Percentiles rank a stretch among this genome's conserved stretches.
Evolutionary conservation across 2,113 vertebrate genomes (phyloP).

Genomic region (Aspiorhynchus laticeps): DNA sequence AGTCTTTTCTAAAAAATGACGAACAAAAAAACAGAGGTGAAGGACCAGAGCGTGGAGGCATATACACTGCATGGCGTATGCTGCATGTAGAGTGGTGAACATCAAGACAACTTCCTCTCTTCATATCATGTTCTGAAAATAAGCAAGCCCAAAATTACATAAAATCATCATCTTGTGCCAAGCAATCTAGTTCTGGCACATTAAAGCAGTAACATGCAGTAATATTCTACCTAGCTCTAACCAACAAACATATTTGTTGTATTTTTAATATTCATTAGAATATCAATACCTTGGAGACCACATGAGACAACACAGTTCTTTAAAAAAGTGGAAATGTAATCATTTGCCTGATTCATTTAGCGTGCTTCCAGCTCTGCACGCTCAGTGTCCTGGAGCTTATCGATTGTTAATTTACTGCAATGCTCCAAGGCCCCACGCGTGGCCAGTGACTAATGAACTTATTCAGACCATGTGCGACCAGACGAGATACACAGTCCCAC

Average conservation of each 20-base stretch:
- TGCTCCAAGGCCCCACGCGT: background rate
- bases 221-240: background rate
- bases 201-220: background rate
- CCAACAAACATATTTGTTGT: background rate
- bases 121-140: slow-evolving; percentile 65
- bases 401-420: slow-evolving; percentile 31
- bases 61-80: slow-evolving; percentile 39
- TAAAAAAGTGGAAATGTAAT: slow-evolving; percentile 37
- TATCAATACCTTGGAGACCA: background rate
- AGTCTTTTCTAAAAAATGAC: slow-evolving; percentile 41
- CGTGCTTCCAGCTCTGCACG: background rate
- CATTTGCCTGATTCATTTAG: slow-evolving; percentile 28
- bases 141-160: slow-evolving; percentile 48
- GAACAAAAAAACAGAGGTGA: background rate
- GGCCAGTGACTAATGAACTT: slow-evolving; percentile 40
- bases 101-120: slow-evolving; percentile 21
- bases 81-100: background rate
- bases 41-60: background rate
- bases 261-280: background rate
- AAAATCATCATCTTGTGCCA: background rate
- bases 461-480: slow-evolving; percentile 39
- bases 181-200: background rate
- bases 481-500: background rate
- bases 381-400: slow-evolving; percentile 26
- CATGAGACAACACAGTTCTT: background rate